Percentiles rank a stretch among this genome's conserved stretches.
phyloP scores from a whole-genome alignment of 2,888 invertebrate species.

The Nephrotoma appendiculata region DNA sequence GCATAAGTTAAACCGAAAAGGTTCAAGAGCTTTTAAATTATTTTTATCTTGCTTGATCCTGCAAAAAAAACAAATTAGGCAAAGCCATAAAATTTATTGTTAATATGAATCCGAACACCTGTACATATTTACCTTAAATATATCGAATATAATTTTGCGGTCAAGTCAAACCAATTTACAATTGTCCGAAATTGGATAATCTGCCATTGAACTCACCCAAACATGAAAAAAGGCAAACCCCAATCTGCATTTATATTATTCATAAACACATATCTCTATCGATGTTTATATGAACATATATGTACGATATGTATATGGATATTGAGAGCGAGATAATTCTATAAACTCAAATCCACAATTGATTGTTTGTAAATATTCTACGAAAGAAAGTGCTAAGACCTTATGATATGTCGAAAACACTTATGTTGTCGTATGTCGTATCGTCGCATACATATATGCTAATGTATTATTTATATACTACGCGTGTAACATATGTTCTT shows the following conservation, averaged over 20 bases:
- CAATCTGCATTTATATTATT: not conserved
- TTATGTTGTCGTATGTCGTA: not conserved
- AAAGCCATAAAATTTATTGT: no score
- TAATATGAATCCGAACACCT: no score
- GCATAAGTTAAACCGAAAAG: no score
- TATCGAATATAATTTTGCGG: not conserved
- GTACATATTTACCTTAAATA: no score
- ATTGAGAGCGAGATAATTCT: not conserved
- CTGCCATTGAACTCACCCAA: not conserved
- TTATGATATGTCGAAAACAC: not conserved
- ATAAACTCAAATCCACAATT: not conserved
- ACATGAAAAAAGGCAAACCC: not conserved
- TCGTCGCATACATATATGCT: not conserved
- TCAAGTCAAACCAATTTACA: not conserved
- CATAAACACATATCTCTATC: not conserved
- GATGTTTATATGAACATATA: not conserved
- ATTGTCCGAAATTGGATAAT: not conserved
- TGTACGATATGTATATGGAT: not conserved
- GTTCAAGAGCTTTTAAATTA: no score
- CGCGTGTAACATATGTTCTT: not conserved
- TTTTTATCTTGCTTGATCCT: no score
- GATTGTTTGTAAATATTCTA: not conserved
- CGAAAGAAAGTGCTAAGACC: not conserved
- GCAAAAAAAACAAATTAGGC: no score
- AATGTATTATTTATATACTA: not conserved